Conservation (phyloP, 1,140 invertebrate species). For the Ectropis grisescens region DNA sequence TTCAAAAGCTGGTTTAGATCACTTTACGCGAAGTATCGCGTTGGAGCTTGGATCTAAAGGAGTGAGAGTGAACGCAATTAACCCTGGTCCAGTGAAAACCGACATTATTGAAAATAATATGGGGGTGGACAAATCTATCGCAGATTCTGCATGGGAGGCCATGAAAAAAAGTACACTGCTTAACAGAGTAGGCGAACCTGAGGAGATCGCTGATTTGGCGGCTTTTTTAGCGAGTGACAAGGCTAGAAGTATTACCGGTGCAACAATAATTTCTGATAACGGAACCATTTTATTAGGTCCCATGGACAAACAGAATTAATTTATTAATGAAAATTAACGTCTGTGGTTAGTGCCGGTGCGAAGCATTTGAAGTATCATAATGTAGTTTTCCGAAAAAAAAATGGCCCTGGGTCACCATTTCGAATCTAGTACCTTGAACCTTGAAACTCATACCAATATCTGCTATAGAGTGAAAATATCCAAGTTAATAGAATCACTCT, state of each 20-base stretch:
- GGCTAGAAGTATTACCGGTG: slow-evolving; percentile 84
- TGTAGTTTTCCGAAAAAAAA: too few species aligned
- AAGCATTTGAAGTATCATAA: too few species aligned
- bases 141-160: slow-evolving; percentile 15
- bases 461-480: too few species aligned
- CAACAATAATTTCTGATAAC: slow-evolving; percentile 60
- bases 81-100: slow-evolving; percentile 83
- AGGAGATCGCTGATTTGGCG: slow-evolving; percentile 84
- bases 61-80: slow-evolving; percentile 86
- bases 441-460: too few species aligned
- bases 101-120: slow-evolving; percentile 80
- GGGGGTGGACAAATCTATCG: slow-evolving; percentile 72
- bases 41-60: slow-evolving; percentile 81
- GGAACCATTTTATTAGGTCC: slow-evolving; percentile 9
- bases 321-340: too few species aligned
- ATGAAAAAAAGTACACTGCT: slow-evolving; percentile 59
- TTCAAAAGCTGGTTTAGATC: slow-evolving; percentile 27
- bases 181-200: slow-evolving; percentile 75
- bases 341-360: too few species aligned
- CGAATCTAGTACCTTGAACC: too few species aligned
- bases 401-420: too few species aligned
- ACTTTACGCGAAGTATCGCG: slow-evolving; percentile 72
- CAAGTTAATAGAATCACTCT: too few species aligned
- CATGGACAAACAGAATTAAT: too few species aligned
- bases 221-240: slow-evolving; percentile 84